Evolutionary conservation across 1,140 invertebrate genomes (phyloP).

Genomic region (Drosophila biarmipes): DNA sequence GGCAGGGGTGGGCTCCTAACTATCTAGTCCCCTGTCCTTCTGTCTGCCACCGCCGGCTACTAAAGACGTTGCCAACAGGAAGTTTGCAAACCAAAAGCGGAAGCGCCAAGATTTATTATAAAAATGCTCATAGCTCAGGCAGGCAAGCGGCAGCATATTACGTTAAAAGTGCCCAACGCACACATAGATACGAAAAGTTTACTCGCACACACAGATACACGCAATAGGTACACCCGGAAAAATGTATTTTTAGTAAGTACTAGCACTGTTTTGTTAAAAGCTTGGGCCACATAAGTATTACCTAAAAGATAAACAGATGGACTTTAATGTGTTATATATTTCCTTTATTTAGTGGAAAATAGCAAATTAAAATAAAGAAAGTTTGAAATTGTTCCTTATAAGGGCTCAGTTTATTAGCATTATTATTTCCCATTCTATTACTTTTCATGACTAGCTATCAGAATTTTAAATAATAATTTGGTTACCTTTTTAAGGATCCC

Average conservation of each 20-base stretch:
- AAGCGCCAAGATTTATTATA: conserved; percentile 81
- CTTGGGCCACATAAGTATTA: no score
- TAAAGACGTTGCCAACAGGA: conserved; percentile 78
- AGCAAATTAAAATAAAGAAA: no score
- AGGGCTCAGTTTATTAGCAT: no score
- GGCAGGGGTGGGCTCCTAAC: conserved; percentile 1
- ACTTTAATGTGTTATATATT: no score
- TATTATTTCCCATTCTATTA: not conserved
- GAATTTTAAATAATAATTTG: not conserved
- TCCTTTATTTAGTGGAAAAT: no score
- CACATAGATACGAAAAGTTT: conserved; percentile 26
- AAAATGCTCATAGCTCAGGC: conserved; percentile 80
- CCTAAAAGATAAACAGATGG: no score
- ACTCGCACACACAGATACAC: conserved; percentile 12
- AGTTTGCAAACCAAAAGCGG: conserved; percentile 83
- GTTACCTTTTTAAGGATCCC: not conserved
- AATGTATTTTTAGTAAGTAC: no score
- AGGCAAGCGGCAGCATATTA: conserved; percentile 79
- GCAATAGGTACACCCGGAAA: conserved; percentile 2
- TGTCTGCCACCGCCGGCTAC: conserved; percentile 45
- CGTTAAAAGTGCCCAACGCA: conserved; percentile 73
- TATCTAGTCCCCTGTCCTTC: not conserved
- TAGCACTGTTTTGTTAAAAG: no score
- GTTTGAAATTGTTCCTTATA: no score
- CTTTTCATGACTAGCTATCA: not conserved